Conservation (phyloP, 2,888 invertebrate species). For the Drosophila mettleri region DNA sequence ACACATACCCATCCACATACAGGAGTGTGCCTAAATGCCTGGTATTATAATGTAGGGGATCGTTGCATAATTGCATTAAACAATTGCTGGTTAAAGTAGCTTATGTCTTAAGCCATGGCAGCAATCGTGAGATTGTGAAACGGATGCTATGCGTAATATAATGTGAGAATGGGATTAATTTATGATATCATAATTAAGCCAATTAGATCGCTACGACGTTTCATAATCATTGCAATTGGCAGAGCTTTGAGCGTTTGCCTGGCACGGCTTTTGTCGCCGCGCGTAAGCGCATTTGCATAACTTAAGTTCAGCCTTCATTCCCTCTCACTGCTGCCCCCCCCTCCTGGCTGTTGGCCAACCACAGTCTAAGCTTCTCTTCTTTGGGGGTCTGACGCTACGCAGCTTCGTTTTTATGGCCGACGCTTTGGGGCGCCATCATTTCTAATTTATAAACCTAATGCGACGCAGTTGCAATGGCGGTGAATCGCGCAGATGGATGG, state of each 20-base stretch:
- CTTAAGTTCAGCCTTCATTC: constrained; percentile 43
- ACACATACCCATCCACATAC: neutral
- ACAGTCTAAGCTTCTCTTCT: neutral
- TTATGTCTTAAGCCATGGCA: constrained; percentile 45
- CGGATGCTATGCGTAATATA: constrained; percentile 36
- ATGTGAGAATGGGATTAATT: constrained; percentile 59
- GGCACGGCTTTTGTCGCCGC: constrained; percentile 60
- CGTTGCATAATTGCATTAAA: constrained; percentile 60
- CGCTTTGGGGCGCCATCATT: constrained; percentile 69
- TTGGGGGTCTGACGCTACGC: constrained; percentile 8
- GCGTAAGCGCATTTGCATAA: constrained; percentile 76
- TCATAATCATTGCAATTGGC: constrained; percentile 48
- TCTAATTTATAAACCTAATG: constrained; percentile 79
- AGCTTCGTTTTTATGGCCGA: constrained; percentile 44
- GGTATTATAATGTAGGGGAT: constrained; percentile 8
- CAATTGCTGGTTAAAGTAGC: constrained; percentile 58
- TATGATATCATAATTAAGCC: constrained; percentile 78
- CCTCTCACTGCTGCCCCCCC: neutral
- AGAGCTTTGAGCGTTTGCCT: constrained; percentile 42
- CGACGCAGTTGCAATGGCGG: constrained; percentile 61
- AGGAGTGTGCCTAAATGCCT: neutral
- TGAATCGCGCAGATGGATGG: neutral
- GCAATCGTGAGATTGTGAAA: constrained; percentile 9
- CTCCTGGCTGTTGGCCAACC: neutral
- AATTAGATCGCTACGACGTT: constrained; percentile 60